Evolutionary conservation across 2,888 invertebrate species (phyloP), one percentile per base, ranked within the genome.

Genomic region (Epiblema foenella): DNA sequence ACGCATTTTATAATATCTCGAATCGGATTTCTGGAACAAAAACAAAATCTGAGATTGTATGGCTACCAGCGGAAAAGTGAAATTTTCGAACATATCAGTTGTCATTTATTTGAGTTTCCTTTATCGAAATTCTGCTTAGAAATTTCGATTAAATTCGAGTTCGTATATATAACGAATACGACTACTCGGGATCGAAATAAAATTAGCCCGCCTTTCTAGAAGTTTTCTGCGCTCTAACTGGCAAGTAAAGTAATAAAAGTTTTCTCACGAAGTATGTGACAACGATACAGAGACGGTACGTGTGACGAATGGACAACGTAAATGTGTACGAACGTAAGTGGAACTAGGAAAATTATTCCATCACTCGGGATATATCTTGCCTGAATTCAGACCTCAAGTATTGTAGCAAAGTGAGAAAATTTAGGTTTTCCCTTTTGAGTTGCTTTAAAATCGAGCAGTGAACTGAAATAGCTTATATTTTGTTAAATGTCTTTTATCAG

Each of bases 231-330:
- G 84, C 83, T 79, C 85, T 87, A 90, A 89, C 89, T 89, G 89
- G 87, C 75, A 77, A 77, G 78, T 78, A 77, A 77, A 81, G 85
- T 84, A 87, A 89, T 89, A 89, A 88, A 89, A 90, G 85, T 89
- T 90, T 86, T 85, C 81, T 81, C 83, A 82, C 81, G 79, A 81
- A 79, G 77, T 82, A 90, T 90, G 90, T 91, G 90, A 85, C 81
- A 73, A 74, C 79, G 88, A 83, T 86, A 86, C 85, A 78, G 83
- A 89, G 83, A 83, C 81, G 82, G 80, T 86, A 90, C 91, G 89
- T 89, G 90, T 88, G 86, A 87, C 82, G 90, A 89, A 90, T 90
- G 82, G 84, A 83, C 82, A 86, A 80, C 76, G 75, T 17, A 59
- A 64, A 67, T 58, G 68, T 75, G 71, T 24, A 62, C 49, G 57